Evolutionary conservation across 2,113 vertebrate species (phyloP), one percentile per base, ranked within the genome.

Genomic region (Lates calcarifer): DNA sequence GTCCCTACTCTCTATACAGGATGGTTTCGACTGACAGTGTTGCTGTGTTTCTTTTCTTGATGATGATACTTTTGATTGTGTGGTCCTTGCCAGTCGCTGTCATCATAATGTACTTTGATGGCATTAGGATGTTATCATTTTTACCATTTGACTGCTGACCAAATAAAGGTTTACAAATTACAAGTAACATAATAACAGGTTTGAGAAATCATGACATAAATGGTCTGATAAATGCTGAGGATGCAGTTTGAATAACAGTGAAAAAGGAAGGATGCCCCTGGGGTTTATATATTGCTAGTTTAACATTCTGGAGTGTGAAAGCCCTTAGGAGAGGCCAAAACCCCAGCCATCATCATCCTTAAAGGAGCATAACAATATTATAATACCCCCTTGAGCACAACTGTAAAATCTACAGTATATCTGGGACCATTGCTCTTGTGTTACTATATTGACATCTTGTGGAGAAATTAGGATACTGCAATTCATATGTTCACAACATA

Each of bases 371-470:
- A 82, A 75, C 53, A 82, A 49, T 49, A 84, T 66, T 58, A 61
- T 56, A 78, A 78, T 41, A 56, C 10, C 66, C 72, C 57, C 43
- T 26, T 56, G 49, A 80, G 69, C 47, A 41, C 53, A 64, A 80
- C 20, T 41, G 53, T 60, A 49, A 61, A 64, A 28, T 26, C 41
- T 41, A 20, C 39, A 26, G 18, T 26, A 8, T 6, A 13, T 4
- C 10, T 2, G 17, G 9, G 22, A 15, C 6, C 0, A 7, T 11
- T 35, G 3, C 14, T 77, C 22, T 71, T 77, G 64, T 87, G 47
- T 74, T 70, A 41, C 57, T 84, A 75, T 64, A 83, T 77, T 89
- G 91, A 89, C 93, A 89, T 78, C 93, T 90, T 67, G 79, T 88
- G 93, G 87, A 13, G 2, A 37, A 6, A 60, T 22, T 5, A 1